Evolutionary conservation across 2,888 invertebrate species (phyloP), one percentile per base, ranked within the genome.

Genomic region (Phaedon cochleariae): DNA sequence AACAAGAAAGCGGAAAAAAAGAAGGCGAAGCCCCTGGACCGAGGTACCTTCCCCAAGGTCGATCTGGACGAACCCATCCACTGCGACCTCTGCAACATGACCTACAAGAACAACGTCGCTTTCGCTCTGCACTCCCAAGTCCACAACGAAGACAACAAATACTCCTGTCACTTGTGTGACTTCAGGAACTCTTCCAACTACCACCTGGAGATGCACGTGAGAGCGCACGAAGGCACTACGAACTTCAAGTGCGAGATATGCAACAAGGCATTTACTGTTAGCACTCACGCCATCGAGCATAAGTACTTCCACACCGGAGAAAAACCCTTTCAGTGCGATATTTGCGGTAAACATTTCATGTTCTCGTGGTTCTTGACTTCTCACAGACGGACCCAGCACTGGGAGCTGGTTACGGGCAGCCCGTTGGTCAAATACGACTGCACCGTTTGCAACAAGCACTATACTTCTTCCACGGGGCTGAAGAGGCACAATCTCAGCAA

Each of bases 291-390:
- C 26, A 83, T 84, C 12, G 82, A 83, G 52, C 83, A 83, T 68
- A 82, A 81, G 69, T 78, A 81, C 62, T 81, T 78, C 68, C 88
- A 88, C 68, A 86, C 85, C 0, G 87, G 87, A 0, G 87, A 87
- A 65, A 87, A 87, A 60, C 82, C 82, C 4, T 82, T 81, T 61
- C 78, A 79, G 59, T 83, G 87, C 68, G 85, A 86, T 71, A 84
- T 86, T 41, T 87, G 87, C 69, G 86, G 86, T 37, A 86, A 86
- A 64, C 85, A 85, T 22, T 87, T 87, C 65, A 86, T 86, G 78
- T 82, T 81, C 64, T 81, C 82, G 0, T 87, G 88, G 77, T 87
- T 87, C 68, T 75, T 88, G 20, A 85, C 85, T 2, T 82, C 85
- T 0, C 88, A 88, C 70, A 80, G 84, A 1, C 84, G 84, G 49